A percentile compares a stretch with the other conserved stretches of the same genome.
Evolutionary conservation across 2,888 invertebrate genomes (phyloP).

Genomic region (Ormyrus labotus): DNA sequence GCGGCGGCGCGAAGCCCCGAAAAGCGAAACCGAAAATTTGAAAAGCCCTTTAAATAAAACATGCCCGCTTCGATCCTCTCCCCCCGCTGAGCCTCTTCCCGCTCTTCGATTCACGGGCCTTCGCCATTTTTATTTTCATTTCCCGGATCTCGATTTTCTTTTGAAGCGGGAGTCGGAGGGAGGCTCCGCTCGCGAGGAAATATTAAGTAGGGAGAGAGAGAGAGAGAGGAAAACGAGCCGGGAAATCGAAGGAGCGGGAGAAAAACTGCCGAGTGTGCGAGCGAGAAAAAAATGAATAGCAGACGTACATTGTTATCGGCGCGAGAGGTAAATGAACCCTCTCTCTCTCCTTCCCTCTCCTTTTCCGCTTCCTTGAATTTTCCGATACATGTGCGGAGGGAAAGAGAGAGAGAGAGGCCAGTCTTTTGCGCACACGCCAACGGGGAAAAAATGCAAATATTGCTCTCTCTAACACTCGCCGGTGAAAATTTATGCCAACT

Average conservation of each 20-base stretch:
- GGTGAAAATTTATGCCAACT: too few species aligned
- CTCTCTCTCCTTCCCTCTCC: slow-evolving; percentile 19
- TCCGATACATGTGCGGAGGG: slow-evolving; percentile 20
- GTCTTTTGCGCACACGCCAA: not conserved
- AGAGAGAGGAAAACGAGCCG: slow-evolving; percentile 4
- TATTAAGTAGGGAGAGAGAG: slow-evolving; percentile 24
- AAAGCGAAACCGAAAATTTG: not conserved
- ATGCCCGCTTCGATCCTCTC: not conserved
- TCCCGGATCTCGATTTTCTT: slow-evolving; percentile 23
- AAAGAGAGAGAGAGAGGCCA: not conserved
- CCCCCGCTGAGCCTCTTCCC: not conserved
- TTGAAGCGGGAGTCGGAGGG: not conserved
- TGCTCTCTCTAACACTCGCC: not conserved
- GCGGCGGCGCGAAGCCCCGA: too few species aligned
- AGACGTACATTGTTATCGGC: slow-evolving; percentile 47
- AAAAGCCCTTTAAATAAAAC: not conserved
- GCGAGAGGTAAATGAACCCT: slow-evolving; percentile 51
- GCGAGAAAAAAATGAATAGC: slow-evolving; percentile 39
- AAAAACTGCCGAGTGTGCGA: slow-evolving; percentile 8
- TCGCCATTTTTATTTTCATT: slow-evolving; percentile 34
- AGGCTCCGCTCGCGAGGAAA: not conserved
- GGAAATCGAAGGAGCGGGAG: slow-evolving; percentile 3
- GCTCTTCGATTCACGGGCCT: not conserved
- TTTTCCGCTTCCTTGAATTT: slow-evolving; percentile 33
- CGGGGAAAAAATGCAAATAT: slow-evolving; percentile 21